Percentiles rank a stretch among this genome's conserved stretches.
These are phyloP conservation scores for Carabus problematicus DNA, from an alignment of 2,888 invertebrate species.

Conservation along the genomic window DNA sequence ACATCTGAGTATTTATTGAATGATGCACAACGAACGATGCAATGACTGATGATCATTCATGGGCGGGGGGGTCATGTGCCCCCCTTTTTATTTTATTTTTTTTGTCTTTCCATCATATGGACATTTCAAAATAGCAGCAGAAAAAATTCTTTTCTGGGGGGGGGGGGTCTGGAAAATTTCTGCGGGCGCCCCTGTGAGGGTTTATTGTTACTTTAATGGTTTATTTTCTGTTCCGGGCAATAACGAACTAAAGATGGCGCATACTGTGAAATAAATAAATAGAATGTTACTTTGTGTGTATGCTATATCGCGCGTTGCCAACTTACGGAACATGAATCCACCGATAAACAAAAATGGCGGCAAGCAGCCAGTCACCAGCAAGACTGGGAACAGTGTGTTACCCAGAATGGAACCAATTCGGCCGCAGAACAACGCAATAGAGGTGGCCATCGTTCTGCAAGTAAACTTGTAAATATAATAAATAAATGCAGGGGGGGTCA, in stretches of 20 bases:
- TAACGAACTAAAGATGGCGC: slow-evolving; percentile 29
- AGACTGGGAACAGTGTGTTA: slow-evolving; percentile 55
- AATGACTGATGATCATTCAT: no score
- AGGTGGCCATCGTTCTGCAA: slow-evolving; percentile 57
- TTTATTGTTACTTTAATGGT: slow-evolving; percentile 24
- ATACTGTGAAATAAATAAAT: slow-evolving; percentile 20
- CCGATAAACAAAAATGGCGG: slow-evolving; percentile 50
- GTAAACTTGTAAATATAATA: slow-evolving; percentile 13
- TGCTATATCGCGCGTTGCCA: no score
- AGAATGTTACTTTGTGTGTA: no score
- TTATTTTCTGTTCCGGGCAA: slow-evolving; percentile 37
- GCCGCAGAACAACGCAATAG: slow-evolving; percentile 55
- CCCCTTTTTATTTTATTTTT: no score
- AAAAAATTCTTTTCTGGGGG: no score
- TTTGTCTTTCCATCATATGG: no score
- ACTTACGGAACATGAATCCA: slow-evolving; percentile 49
- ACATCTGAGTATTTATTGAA: no score
- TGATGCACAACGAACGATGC: no score
- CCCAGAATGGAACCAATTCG: slow-evolving; percentile 56
- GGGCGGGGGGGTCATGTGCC: no score
- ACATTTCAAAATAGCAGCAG: no score
- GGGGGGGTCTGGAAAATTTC: no score
- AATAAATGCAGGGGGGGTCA: background rate
- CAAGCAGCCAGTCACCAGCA: slow-evolving; percentile 53
- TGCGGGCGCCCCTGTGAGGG: no score